Conservation (phyloP, 2,797 vertebrate genomes). For the Cryptoprocta ferox region DNA sequence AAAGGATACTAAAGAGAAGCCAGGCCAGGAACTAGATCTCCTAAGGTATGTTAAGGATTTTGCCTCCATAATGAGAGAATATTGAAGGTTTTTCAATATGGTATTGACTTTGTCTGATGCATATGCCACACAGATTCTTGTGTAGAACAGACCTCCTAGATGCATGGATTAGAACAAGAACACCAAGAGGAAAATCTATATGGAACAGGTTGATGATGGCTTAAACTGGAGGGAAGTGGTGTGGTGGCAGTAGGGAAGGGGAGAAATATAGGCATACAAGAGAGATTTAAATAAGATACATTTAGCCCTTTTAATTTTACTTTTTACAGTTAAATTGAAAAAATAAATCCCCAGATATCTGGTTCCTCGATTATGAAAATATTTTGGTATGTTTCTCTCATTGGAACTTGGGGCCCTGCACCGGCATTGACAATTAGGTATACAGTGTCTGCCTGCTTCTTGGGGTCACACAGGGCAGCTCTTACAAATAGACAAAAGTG, state of each 20-base stretch:
- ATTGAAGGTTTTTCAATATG: background rate
- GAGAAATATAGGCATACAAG: background rate
- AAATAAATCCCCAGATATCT: background rate
- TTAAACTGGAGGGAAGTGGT: background rate
- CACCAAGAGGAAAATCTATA: background rate
- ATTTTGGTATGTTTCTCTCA: background rate
- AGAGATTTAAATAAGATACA: background rate
- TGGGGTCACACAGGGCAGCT: background rate
- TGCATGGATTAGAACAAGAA: background rate
- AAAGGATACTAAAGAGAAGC: background rate
- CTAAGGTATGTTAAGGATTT: background rate
- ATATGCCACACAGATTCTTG: background rate
- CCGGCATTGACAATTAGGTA: background rate
- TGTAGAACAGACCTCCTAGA: background rate
- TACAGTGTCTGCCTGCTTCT: background rate
- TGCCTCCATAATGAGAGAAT: background rate
- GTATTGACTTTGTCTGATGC: background rate
- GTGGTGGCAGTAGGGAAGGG: rapidly evolving
- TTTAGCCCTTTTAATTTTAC: background rate
- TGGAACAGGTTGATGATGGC: background rate
- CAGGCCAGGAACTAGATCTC: background rate
- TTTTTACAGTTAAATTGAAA: background rate
- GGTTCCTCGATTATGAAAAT: background rate
- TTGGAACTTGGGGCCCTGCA: background rate
- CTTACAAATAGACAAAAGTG: background rate